A percentile compares a stretch with the other conserved stretches of the same genome.
Conservation (phyloP, 2,888 invertebrate genomes). For the Diaperis boleti region DNA sequence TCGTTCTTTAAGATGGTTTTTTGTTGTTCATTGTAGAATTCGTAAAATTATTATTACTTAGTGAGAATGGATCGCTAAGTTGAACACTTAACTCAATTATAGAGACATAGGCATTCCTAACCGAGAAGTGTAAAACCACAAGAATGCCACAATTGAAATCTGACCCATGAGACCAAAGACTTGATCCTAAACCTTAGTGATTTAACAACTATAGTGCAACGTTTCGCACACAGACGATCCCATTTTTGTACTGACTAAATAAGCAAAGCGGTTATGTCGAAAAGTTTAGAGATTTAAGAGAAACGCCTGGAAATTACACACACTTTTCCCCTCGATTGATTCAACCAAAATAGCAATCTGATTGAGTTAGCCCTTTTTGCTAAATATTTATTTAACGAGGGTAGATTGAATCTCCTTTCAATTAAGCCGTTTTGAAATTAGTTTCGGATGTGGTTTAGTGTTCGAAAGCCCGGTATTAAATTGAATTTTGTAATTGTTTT, state of each 20-base stretch:
- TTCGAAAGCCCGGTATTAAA: slow-evolving; percentile 15
- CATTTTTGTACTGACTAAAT: too few species aligned
- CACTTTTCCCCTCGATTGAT: slow-evolving; percentile 5
- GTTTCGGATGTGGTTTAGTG: slow-evolving; percentile 10
- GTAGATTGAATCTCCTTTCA: background rate
- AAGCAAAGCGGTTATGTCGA: slow-evolving; percentile 5
- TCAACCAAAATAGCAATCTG: slow-evolving; percentile 5
- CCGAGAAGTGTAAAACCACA: too few species aligned
- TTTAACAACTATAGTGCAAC: too few species aligned
- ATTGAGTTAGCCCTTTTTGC: slow-evolving; percentile 6
- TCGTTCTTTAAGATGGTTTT: too few species aligned
- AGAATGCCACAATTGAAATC: slow-evolving; percentile 1
- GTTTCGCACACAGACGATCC: too few species aligned
- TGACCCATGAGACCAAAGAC: too few species aligned
- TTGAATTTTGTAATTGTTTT: slow-evolving; percentile 27
- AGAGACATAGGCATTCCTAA: too few species aligned
- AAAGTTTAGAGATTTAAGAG: background rate
- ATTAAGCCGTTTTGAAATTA: slow-evolving; percentile 21
- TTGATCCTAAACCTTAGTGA: too few species aligned
- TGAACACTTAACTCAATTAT: too few species aligned
- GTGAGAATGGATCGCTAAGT: too few species aligned
- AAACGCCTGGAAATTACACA: background rate
- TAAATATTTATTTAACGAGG: slow-evolving; percentile 8
- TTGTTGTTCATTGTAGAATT: too few species aligned
- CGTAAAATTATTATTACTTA: too few species aligned